Conservation (phyloP, 2,888 invertebrate genomes). For the Lycocerus yunnanus region DNA sequence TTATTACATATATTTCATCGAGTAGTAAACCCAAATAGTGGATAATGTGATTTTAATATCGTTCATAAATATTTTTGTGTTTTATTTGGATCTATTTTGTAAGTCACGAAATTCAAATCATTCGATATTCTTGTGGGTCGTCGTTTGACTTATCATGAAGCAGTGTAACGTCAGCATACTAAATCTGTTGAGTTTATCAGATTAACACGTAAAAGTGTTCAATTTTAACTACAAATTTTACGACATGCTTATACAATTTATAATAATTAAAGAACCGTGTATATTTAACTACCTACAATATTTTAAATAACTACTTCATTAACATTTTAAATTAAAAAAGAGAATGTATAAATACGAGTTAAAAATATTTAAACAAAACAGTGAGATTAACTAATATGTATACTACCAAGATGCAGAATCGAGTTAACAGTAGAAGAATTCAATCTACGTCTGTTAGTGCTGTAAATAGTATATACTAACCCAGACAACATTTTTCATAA, state of each 20-base stretch:
- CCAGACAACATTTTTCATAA: no score
- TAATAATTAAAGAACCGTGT: not conserved
- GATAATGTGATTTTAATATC: not conserved
- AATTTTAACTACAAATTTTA: not conserved
- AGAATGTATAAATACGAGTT: not conserved
- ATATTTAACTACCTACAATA: not conserved
- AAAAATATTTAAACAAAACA: not conserved
- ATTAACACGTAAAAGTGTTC: not conserved
- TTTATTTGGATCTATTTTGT: not conserved
- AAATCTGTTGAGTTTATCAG: not conserved
- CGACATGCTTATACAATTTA: not conserved
- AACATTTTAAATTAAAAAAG: not conserved
- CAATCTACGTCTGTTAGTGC: not conserved
- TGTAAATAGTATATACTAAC: not conserved
- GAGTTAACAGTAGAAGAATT: not conserved
- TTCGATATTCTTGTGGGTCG: not conserved
- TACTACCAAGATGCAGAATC: constrained; percentile 3
- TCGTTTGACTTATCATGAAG: not conserved
- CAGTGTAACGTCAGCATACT: not conserved
- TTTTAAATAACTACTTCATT: not conserved
- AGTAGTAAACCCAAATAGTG: not conserved
- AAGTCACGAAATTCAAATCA: constrained; percentile 2
- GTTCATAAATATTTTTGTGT: not conserved
- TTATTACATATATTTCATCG: not conserved
- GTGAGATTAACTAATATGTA: not conserved